Conservation (phyloP, 2,797 vertebrate genomes). For the Platalea minor region DNA sequence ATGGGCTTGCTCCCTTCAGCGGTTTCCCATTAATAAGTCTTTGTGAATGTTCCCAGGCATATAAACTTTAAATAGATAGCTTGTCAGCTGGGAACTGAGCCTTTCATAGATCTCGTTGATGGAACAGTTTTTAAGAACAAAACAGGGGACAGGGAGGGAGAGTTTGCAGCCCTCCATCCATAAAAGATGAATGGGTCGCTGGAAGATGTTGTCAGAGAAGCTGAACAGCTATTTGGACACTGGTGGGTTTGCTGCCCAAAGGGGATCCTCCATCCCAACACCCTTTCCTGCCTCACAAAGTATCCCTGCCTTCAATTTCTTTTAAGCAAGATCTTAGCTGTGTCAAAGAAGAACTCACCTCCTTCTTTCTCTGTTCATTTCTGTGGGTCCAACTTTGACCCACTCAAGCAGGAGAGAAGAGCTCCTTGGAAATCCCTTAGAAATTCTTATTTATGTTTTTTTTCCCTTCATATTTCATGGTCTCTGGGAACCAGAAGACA, state of each 20-base stretch:
- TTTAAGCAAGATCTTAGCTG: neutral
- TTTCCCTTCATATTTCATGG: neutral
- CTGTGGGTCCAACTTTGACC: neutral
- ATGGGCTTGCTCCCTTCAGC: neutral
- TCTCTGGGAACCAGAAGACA: neutral
- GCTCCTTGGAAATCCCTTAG: neutral
- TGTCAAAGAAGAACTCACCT: neutral
- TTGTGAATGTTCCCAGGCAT: neutral
- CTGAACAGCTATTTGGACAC: neutral
- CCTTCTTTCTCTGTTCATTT: neutral
- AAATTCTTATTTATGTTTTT: neutral
- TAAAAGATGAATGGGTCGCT: neutral
- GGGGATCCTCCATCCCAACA: neutral
- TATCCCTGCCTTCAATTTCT: neutral
- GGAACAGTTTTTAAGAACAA: slow-evolving; percentile 15
- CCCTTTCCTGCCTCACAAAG: neutral
- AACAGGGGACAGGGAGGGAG: neutral
- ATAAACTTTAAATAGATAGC: slow-evolving; percentile 53
- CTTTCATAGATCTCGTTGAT: slow-evolving; percentile 60
- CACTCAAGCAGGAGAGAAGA: neutral
- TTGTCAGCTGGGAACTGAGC: slow-evolving; percentile 38
- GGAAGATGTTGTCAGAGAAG: neutral
- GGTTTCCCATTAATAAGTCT: slow-evolving; percentile 40
- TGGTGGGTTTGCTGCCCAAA: neutral
- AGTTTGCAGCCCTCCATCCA: neutral